Evolutionary conservation across 2,888 invertebrate species (phyloP), one percentile per base, ranked within the genome.

Genomic region (Apotomis capreana): DNA sequence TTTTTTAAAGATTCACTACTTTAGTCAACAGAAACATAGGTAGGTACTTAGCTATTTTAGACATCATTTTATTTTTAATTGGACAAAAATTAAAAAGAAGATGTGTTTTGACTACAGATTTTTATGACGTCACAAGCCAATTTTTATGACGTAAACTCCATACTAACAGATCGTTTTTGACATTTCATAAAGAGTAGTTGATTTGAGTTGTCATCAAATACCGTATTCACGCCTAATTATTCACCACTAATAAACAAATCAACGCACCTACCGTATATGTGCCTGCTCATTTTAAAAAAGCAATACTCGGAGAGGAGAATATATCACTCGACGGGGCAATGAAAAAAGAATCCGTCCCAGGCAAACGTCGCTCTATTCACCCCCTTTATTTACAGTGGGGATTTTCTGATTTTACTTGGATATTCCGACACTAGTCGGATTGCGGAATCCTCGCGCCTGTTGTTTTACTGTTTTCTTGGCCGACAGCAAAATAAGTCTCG

Each of bases 401-500:
- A 87, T 89, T 86, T 87, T 84, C 84, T 85, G 88, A 88, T 88
- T 89, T 83, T 80, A 86, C 81, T 82, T 74, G 86, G 86, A 85
- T 87, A 89, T 86, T 83, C 81, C 83, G 80, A 74, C 83, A 83
- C 84, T 86, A 84, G 84, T 80, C 80, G 76, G 73, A 74, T 75
- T 76, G 76, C 73, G 75, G 78, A 77, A 76, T 76, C 74, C 74
- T 77, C 75, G 77, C 73, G 74, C 65, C 62, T 65, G 71, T 68
- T 68, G 68, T 46, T 70, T 52, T 63, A 63, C 58, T 59, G 68
- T 52, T 63, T 68, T 63, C 71, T 71, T 67, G 40, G 40, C 13
- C 15, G 26, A 63, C 69, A 37, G 44, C 9, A 37, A 51, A 51
- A 36, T 12, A 6, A 59, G 49, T 3, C 9, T 9, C 12, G 49